These are phyloP conservation scores for Heterodera filipjevi DNA, from an alignment of 2,888 invertebrate species.

Conservation along the genomic window DNA sequence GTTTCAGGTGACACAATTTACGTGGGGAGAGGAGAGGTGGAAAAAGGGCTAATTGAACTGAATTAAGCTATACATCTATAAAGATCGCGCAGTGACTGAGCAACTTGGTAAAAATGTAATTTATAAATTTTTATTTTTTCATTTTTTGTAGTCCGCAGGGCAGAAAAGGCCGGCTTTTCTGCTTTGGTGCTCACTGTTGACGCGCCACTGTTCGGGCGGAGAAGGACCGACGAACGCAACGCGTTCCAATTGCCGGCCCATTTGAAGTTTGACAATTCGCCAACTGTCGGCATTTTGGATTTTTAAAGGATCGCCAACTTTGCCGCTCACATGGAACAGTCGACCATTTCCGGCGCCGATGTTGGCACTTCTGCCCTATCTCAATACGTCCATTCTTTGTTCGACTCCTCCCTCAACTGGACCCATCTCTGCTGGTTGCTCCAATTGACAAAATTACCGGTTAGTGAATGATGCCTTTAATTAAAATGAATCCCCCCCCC, in stretches of 20 bases:
- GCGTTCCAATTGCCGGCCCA: no score
- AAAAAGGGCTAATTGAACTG: conserved; percentile 38
- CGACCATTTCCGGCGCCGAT: conserved; percentile 15
- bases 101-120: conserved; percentile 66
- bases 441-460: conserved; percentile 40
- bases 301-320: conserved; percentile 45
- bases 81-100: conserved; percentile 64
- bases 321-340: not conserved
- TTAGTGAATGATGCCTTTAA: conserved; percentile 26
- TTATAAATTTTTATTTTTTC: not conserved
- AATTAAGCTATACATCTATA: conserved; percentile 90
- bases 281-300: no score
- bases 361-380: conserved; percentile 76
- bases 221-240: no score
- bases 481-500: no score
- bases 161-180: conserved; percentile 78
- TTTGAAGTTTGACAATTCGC: no score
- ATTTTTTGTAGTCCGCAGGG: conserved; percentile 71
- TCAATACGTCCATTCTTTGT: conserved; percentile 77
- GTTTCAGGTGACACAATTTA: no score
- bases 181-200: conserved; percentile 73
- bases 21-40: no score
- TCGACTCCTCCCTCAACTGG: conserved; percentile 84
- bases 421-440: conserved; percentile 80
- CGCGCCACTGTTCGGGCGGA: no score